Conservation (phyloP, 2,888 invertebrate species). For the Dorcus parallelipipedus region DNA sequence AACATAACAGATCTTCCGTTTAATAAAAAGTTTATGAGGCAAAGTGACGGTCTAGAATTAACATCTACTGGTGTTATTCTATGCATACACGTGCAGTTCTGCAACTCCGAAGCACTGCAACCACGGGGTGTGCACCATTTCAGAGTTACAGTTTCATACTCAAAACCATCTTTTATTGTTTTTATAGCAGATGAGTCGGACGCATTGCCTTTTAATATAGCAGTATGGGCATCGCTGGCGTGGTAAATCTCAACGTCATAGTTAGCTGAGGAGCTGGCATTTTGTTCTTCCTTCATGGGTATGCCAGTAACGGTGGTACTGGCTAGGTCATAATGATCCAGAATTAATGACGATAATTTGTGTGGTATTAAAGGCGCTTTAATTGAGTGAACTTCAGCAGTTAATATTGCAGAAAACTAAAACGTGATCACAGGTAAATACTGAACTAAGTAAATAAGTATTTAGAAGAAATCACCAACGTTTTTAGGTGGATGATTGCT, state of each 20-base stretch:
- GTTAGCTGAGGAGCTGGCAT: slow-evolving; percentile 95
- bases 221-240: slow-evolving; percentile 78
- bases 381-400: slow-evolving; percentile 78
- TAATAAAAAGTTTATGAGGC: slow-evolving; percentile 94
- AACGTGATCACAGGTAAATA: slow-evolving; percentile 17
- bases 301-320: slow-evolving; percentile 98
- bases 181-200: slow-evolving; percentile 62
- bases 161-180: slow-evolving; percentile 68
- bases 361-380: slow-evolving; percentile 71
- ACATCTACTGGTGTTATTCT: slow-evolving; percentile 95
- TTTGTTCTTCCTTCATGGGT: slow-evolving; percentile 99
- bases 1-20: slow-evolving; percentile 90
- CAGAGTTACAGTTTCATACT: slow-evolving; percentile 81
- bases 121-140: slow-evolving; percentile 98
- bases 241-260: slow-evolving; percentile 98
- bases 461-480: slow-evolving; percentile 46
- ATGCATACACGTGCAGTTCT: slow-evolving; percentile 80
- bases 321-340: slow-evolving; percentile 86
- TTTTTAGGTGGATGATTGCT: slow-evolving; percentile 68
- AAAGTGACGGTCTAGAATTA: slow-evolving; percentile 94
- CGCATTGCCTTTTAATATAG: slow-evolving; percentile 65
- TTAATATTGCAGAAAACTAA: slow-evolving; percentile 67
- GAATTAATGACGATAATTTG: slow-evolving; percentile 70
- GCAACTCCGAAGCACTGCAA: slow-evolving; percentile 74
- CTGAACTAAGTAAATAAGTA: background rate